Evolutionary conservation across 2,797 vertebrate species (phyloP).

Genomic region (Pitangus sulphuratus): DNA sequence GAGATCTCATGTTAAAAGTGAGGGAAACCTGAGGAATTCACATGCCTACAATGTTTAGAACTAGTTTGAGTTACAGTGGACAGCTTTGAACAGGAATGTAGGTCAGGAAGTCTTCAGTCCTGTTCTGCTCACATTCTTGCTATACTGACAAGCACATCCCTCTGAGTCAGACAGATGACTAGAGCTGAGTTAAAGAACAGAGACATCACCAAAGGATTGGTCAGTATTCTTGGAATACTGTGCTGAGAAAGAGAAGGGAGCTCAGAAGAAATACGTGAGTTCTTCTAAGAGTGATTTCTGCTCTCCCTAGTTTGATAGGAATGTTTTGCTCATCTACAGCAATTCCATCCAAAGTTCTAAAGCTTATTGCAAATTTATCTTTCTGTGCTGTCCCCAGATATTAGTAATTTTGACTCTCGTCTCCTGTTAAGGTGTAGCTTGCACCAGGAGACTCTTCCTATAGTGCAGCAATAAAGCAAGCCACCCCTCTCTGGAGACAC

Average conservation of each 20-base stretch:
- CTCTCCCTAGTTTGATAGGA: background rate
- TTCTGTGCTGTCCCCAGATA: background rate
- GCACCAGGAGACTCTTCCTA: background rate
- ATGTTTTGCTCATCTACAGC: background rate
- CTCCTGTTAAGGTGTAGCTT: background rate
- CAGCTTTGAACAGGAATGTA: background rate
- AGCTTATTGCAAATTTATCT: background rate
- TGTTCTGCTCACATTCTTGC: background rate
- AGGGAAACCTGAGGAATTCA: background rate
- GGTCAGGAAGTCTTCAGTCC: background rate
- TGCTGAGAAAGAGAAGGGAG: background rate
- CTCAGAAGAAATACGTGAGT: background rate
- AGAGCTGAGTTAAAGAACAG: background rate
- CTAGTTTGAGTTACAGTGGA: background rate
- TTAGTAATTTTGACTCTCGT: background rate
- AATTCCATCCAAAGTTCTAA: background rate
- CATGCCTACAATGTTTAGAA: background rate
- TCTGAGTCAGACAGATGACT: background rate
- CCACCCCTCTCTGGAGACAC: background rate
- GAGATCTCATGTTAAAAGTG: background rate
- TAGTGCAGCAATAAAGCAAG: background rate
- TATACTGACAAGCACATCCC: background rate
- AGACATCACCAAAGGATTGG: background rate
- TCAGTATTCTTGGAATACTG: background rate
- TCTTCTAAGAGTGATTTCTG: background rate